A percentile compares a stretch with the other conserved stretches of the same genome.
These are phyloP conservation scores for Danio rerio DNA, from an alignment of 2,113 vertebrate species.

Conservation along the genomic window DNA sequence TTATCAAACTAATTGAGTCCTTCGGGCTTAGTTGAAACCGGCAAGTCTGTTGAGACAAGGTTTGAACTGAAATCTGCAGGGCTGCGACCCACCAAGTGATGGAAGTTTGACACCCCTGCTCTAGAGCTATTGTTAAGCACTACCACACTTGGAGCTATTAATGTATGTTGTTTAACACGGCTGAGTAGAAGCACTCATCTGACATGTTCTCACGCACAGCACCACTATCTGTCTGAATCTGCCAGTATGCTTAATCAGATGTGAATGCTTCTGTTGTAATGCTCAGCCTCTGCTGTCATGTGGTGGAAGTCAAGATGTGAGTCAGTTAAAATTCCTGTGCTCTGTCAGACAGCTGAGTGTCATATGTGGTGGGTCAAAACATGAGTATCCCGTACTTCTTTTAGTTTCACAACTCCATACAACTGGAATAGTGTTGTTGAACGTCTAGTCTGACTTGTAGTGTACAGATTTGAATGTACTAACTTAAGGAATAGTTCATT, in stretches of 20 bases:
- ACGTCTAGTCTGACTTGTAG: background rate
- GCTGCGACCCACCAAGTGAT: too few species aligned
- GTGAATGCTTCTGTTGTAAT: background rate
- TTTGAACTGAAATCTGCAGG: too few species aligned
- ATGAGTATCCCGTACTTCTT: background rate
- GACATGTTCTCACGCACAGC: background rate
- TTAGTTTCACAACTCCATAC: background rate
- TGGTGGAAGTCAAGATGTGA: conserved; percentile 1
- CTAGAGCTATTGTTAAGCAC: background rate
- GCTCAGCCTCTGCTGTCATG: background rate
- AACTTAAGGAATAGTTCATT: too few species aligned
- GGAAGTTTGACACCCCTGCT: background rate
- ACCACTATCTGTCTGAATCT: background rate
- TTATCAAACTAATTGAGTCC: too few species aligned
- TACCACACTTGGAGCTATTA: background rate
- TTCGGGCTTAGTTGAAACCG: too few species aligned
- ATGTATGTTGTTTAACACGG: background rate
- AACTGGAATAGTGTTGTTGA: background rate
- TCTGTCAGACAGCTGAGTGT: background rate
- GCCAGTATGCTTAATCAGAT: background rate
- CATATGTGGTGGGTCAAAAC: background rate
- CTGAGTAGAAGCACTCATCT: background rate
- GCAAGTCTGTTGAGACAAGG: too few species aligned
- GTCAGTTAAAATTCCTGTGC: background rate
- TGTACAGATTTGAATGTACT: background rate